Conservation (phyloP, 92 coral and sea anemone genomes). For the Paragorgia papillata region DNA sequence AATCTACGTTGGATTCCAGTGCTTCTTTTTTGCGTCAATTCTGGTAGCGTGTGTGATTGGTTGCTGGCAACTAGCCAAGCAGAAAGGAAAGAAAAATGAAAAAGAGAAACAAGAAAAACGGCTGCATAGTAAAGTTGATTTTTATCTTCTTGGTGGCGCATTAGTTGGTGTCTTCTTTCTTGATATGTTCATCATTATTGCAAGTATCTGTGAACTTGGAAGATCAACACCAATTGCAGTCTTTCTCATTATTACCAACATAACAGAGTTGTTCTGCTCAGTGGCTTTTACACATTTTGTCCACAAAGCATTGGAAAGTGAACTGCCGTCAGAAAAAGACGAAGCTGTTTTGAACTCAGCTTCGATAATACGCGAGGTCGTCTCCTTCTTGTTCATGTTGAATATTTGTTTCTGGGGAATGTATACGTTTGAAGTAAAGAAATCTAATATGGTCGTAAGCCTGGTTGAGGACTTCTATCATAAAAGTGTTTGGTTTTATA, state of each 20-base stretch:
- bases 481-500: slow-evolving; percentile 17
- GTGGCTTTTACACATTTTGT: slow-evolving; percentile 35
- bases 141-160: background rate
- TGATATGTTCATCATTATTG: slow-evolving; percentile 29
- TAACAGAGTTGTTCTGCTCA: slow-evolving; percentile 10
- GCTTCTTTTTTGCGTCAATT: slow-evolving; percentile 21
- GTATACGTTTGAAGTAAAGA: slow-evolving; percentile 45
- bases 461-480: slow-evolving; percentile 4
- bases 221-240: background rate
- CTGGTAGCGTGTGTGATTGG: slow-evolving; percentile 12
- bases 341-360: slow-evolving; percentile 3
- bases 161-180: slow-evolving; percentile 38
- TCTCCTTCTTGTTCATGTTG: slow-evolving; percentile 41
- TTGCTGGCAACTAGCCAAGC: background rate
- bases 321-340: background rate
- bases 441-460: background rate
- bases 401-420: slow-evolving; percentile 41
- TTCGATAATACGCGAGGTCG: slow-evolving; percentile 20
- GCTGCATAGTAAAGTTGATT: slow-evolving; percentile 20
- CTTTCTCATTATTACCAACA: slow-evolving; percentile 12
- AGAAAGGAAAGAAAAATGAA: slow-evolving; percentile 2
- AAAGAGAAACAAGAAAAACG: no score
- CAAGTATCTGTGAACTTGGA: background rate
- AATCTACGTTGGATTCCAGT: slow-evolving; percentile 17
- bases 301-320: slow-evolving; percentile 29